Base-by-base conservation (phyloP, 2,113 vertebrate species). In the Macrotus californicus region DNA sequence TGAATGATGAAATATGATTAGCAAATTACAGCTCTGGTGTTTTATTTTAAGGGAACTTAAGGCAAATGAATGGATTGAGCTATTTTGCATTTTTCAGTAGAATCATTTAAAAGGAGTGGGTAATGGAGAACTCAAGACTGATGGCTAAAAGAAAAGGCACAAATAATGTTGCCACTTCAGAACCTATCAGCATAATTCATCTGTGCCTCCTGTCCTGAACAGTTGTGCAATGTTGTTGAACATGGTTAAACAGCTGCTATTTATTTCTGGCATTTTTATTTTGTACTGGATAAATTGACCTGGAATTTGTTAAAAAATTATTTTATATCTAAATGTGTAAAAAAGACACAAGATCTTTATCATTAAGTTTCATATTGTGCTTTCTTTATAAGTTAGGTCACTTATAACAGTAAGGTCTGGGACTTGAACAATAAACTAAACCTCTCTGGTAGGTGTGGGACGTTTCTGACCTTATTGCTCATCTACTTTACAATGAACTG, bases 31-130 rank as follows among this genome's bases (percentile, higher is more conserved):
- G 70, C 46, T 93, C 80, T 96, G 87, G 59, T 91, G 70, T 96
- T 95, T 94, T 89, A 97, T 96, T 96, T 97, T 95, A 94, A 95
- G 91, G 61, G 70, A 93, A 89, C 52, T 73, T 95, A 89, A 96
- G 91, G 87, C 81, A 93, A 94, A 95, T 95, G 75, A 96, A 96
- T 94, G 94, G 76, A 90, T 61, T 50, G 87, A 82, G 76, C 94
- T 94, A 31, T 66, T 94, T 95, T 93, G 89, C 83, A 87, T 96
- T 95, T 97, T 97, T 82, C 97, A 90, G 91, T 54, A 34, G 75
- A 94, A 90, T 94, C 72, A 34, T 96, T 96, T 94, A 87, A 93
- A 95, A 96, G 72, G 87, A 95, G 39, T 39, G 43, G 52, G 84
- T 90, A 94, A 94, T 82, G 31, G 84, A 89, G 87, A 95, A 85